Evolutionary conservation across 2,888 invertebrate genomes (phyloP).

Genomic region (Nineta flava): DNA sequence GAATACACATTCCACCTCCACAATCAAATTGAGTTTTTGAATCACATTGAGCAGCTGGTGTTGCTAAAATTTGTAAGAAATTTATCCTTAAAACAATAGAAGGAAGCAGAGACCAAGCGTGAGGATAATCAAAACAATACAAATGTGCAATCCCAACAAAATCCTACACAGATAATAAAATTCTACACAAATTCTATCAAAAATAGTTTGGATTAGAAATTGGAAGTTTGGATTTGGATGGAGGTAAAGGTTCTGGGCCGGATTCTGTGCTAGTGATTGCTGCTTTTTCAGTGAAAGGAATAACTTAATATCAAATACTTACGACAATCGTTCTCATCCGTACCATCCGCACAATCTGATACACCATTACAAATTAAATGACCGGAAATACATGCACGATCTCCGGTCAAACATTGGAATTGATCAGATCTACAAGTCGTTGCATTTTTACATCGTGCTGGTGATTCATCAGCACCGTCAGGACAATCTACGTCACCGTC

Average conservation of each 20-base stretch:
- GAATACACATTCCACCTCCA: slow-evolving; percentile 71
- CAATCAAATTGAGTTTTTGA: slow-evolving; percentile 69
- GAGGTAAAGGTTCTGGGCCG: too few species aligned
- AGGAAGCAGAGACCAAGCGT: too few species aligned
- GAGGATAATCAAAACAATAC: neutral
- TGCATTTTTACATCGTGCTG: slow-evolving; percentile 48
- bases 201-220: too few species aligned
- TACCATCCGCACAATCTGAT: slow-evolving; percentile 66
- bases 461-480: slow-evolving; percentile 63
- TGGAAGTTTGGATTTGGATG: too few species aligned
- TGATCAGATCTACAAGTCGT: slow-evolving; percentile 75
- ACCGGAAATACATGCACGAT: slow-evolving; percentile 64
- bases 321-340: slow-evolving; percentile 76
- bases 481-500: slow-evolving; percentile 74
- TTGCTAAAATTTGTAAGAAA: slow-evolving; percentile 24
- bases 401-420: slow-evolving; percentile 55
- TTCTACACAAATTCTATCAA: too few species aligned
- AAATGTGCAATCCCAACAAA: too few species aligned
- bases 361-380: slow-evolving; percentile 69
- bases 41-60: slow-evolving; percentile 48
- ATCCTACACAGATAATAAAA: too few species aligned
- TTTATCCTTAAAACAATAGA: too few species aligned
- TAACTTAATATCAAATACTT: slow-evolving; percentile 22
- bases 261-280: too few species aligned
- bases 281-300: neutral